Evolutionary conservation across 1,140 invertebrate species (phyloP).

Genomic region (Drosophila mojavensis): DNA sequence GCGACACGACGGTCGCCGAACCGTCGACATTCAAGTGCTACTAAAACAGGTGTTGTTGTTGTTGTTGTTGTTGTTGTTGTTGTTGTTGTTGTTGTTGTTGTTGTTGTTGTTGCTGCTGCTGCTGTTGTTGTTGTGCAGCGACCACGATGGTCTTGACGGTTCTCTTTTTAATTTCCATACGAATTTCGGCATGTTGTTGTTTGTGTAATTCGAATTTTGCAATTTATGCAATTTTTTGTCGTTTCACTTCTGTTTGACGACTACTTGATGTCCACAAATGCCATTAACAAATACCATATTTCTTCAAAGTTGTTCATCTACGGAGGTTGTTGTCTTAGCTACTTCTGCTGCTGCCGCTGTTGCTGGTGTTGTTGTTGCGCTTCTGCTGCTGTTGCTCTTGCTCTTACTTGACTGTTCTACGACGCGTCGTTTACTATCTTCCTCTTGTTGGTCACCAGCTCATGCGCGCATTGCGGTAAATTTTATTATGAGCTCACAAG

Average conservation of each 20-base stretch:
- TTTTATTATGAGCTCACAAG: constrained; percentile 3
- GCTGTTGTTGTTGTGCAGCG: constrained; percentile 29
- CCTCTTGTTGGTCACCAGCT: constrained; percentile 2
- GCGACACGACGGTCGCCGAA: constrained; percentile 45
- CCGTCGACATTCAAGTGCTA: constrained; percentile 44
- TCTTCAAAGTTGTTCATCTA: constrained; percentile 5
- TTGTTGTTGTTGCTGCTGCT: constrained; percentile 5
- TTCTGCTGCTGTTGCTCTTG: not conserved
- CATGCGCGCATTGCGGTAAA: constrained; percentile 34
- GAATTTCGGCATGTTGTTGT: constrained; percentile 14
- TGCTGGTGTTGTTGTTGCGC: not conserved
- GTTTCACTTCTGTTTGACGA: constrained; percentile 23
- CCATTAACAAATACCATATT: constrained; percentile 18
- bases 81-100: constrained; percentile 18
- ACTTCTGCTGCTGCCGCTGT: too few species aligned
- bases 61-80: constrained; percentile 5
- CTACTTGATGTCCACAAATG: constrained; percentile 13
- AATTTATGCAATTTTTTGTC: constrained; percentile 47
- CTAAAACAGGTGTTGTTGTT: constrained; percentile 24
- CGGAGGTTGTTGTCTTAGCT: constrained; percentile 9
- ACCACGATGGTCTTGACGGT: constrained; percentile 48
- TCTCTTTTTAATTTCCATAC: constrained; percentile 41
- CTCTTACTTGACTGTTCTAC: constrained; percentile 3
- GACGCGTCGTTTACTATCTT: not conserved
- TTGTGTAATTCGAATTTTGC: constrained; percentile 30